These are phyloP conservation scores for Neosalanx taihuensis DNA, from an alignment of 2,797 vertebrate species.

Conservation along the genomic window DNA sequence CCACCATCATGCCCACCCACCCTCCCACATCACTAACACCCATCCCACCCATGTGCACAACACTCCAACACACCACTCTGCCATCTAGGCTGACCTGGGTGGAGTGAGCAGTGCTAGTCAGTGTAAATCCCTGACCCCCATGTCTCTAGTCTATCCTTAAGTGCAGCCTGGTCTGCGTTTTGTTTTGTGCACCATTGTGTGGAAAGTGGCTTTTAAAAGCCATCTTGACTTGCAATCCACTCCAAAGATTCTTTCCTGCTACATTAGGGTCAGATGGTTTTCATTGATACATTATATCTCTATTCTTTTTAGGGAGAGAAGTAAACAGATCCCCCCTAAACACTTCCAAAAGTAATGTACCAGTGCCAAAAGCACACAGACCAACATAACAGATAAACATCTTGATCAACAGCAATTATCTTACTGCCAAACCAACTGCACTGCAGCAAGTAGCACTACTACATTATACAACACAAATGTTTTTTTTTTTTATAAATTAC, in stretches of 20 bases:
- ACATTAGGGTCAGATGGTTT: slow-evolving; percentile 62
- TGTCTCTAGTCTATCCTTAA: slow-evolving; percentile 62
- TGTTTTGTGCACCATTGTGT: slow-evolving; percentile 52
- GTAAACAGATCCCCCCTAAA: slow-evolving; percentile 33
- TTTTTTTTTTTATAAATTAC: slow-evolving; percentile 45
- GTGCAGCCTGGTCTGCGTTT: slow-evolving; percentile 77
- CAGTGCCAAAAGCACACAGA: slow-evolving; percentile 54
- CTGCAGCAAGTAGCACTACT: slow-evolving; percentile 72
- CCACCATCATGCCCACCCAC: neutral
- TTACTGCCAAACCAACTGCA: slow-evolving; percentile 73
- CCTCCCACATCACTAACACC: neutral
- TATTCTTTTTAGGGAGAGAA: slow-evolving; percentile 19
- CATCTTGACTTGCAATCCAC: slow-evolving; percentile 44
- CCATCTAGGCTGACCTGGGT: slow-evolving; percentile 35
- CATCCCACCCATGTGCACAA: neutral
- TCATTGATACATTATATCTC: slow-evolving; percentile 50
- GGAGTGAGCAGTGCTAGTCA: slow-evolving; percentile 54
- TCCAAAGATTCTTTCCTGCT: slow-evolving; percentile 56
- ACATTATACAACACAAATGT: slow-evolving; percentile 64
- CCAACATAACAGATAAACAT: slow-evolving; percentile 64
- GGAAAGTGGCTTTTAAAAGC: slow-evolving; percentile 51
- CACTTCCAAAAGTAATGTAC: slow-evolving; percentile 48
- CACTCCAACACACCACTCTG: neutral
- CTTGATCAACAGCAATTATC: slow-evolving; percentile 35
- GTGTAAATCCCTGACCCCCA: slow-evolving; percentile 57